Evolutionary conservation across 2,797 vertebrate species (phyloP), one percentile per base, ranked within the genome.

Genomic region (Eleutherodactylus coqui): DNA sequence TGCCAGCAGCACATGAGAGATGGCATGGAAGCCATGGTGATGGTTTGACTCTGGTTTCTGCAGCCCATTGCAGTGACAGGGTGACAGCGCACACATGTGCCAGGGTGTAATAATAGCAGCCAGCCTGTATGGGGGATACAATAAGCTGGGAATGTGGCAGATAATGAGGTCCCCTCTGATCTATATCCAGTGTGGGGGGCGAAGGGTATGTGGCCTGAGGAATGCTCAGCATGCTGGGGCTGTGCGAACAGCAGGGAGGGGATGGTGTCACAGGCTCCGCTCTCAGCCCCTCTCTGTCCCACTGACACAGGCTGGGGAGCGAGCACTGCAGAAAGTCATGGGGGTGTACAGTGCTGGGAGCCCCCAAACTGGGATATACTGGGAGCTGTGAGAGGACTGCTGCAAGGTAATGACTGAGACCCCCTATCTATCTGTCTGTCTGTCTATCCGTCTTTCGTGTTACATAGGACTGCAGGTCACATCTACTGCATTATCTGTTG

Each of bases 171-270:
- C 41, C 70, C 70, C 70, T 14, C 38, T 6, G n/a, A 2, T 75
- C 70, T 75, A 47, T 75, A 45, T 45, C 11, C 41, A 75, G 70
- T 13, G 70, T 27, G 43, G 70, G 27, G 70, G 41, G 70, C 32
- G 70, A 41, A 16, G 70, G 70, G 70, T 47, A 47, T 75, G 45
- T 49, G 72, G 62, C 62, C 55, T 67, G 62, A 21, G 62, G 73
- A 79, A 79, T 79, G 77, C n/a, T 27, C 77, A 62, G 77, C 55
- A 62, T 62, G 77, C 55, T 24, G 53, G 51, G 51, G 75, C 55
- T 70, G 13, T 43, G 69, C 4, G 38, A 60, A 27, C 55, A 60
- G 55, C 16, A 5, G 55, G 58, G 58, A 13, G 47, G 73, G 73
- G 73, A 41, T 6, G 1, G 69, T n/a, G 60, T 47, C 72, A 17